Conservation (phyloP, 2,888 invertebrate species). For the Malthinus seriepunctatus region DNA sequence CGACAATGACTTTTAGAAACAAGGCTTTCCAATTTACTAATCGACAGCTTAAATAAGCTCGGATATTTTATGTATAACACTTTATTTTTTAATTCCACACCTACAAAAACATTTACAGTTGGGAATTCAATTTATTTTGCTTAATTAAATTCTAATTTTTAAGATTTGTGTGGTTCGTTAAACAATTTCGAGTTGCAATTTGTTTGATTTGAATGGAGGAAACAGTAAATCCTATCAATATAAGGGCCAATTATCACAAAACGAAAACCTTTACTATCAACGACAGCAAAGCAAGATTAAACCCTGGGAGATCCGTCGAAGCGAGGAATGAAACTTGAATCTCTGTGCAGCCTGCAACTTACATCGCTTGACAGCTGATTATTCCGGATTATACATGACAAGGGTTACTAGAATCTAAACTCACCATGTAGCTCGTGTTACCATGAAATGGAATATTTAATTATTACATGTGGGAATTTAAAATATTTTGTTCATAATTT, state of each 20-base stretch:
- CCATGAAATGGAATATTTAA: constrained; percentile 15
- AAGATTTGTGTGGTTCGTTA: background rate
- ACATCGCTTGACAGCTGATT: constrained; percentile 33
- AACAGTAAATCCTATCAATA: constrained; percentile 12
- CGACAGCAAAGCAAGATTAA: constrained; percentile 16
- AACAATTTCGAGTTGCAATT: background rate
- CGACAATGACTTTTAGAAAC: constrained; percentile 21
- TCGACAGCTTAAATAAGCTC: constrained; percentile 22
- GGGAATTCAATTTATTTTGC: background rate
- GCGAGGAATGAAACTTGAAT: constrained; percentile 30
- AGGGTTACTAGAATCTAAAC: constrained; percentile 24
- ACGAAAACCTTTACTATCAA: constrained; percentile 12
- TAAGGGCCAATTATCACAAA: constrained; percentile 14
- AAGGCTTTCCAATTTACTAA: constrained; percentile 17
- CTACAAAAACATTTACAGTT: background rate
- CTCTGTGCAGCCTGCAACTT: constrained; percentile 25
- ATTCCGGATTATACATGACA: constrained; percentile 36
- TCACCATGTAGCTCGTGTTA: constrained; percentile 13
- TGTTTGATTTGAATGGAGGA: background rate
- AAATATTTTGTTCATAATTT: background rate
- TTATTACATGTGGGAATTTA: constrained; percentile 11
- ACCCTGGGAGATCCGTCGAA: constrained; percentile 20
- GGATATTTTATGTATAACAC: constrained; percentile 16
- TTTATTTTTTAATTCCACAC: constrained; percentile 1
- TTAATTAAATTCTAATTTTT: background rate